These are phyloP conservation scores for Amazona guildingii DNA, from an alignment of 2,113 vertebrate species.

Conservation along the genomic window DNA sequence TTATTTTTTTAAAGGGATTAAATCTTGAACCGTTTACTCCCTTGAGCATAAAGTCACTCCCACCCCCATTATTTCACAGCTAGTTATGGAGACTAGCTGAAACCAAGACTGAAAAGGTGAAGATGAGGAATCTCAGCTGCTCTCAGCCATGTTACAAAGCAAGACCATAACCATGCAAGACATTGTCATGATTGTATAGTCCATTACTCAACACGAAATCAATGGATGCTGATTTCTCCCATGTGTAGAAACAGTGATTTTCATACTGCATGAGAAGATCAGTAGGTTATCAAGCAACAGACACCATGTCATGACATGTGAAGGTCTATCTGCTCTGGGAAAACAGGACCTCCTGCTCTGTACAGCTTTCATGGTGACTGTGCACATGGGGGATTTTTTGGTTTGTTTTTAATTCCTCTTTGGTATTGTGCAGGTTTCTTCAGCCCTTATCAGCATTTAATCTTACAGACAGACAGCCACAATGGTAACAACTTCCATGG, in stretches of 20 bases:
- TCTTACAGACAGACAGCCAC: not conserved
- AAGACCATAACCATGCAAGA: not conserved
- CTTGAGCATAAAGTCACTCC: not conserved
- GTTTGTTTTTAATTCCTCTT: not conserved
- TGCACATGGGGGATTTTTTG: not conserved
- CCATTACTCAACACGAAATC: not conserved
- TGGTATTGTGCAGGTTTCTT: not conserved
- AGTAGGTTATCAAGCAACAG: not conserved
- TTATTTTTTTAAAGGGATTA: not conserved
- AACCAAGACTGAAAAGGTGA: not conserved
- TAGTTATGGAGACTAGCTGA: not conserved
- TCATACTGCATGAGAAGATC: not conserved
- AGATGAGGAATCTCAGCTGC: constrained; percentile 4
- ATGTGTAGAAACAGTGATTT: not conserved
- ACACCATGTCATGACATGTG: not conserved
- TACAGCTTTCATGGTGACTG: not conserved
- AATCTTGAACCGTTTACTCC: not conserved
- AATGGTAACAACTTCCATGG: not conserved
- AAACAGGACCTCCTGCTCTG: not conserved
- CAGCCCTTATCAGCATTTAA: not conserved
- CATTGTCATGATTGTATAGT: not conserved
- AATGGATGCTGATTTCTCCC: not conserved
- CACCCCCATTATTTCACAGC: not conserved
- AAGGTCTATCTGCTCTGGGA: not conserved
- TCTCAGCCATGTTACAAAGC: not conserved